Conservation (phyloP, 2,113 vertebrate genomes). For the Forbesichthys papilliferus region DNA sequence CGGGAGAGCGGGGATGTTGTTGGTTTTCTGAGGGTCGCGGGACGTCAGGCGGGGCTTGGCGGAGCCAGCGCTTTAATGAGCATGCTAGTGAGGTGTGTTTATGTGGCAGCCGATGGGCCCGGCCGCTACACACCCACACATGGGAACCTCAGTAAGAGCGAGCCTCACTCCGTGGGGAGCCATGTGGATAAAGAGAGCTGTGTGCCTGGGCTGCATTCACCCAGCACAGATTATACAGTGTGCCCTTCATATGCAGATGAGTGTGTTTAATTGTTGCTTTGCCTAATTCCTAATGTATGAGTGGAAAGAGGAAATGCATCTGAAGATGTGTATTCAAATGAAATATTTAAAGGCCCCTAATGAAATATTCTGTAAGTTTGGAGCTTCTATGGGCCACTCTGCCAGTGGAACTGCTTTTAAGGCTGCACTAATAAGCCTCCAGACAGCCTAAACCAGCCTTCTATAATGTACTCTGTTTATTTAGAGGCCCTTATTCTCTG, state of each 20-base stretch:
- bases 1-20: slow-evolving; percentile 29
- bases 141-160: slow-evolving; percentile 10
- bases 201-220: slow-evolving; percentile 15
- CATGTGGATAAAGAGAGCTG: neutral
- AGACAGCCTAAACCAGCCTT: slow-evolving; percentile 33
- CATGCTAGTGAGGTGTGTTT: slow-evolving; percentile 18
- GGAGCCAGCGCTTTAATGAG: slow-evolving; percentile 38
- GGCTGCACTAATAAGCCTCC: slow-evolving; percentile 20
- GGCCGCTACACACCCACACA: neutral
- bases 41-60: slow-evolving; percentile 30
- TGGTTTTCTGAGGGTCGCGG: slow-evolving; percentile 45
- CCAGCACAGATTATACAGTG: slow-evolving; percentile 24
- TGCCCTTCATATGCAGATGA: slow-evolving; percentile 59
- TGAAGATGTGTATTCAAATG: slow-evolving; percentile 61
- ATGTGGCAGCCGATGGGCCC: slow-evolving; percentile 28
- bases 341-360: slow-evolving; percentile 71
- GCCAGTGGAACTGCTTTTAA: slow-evolving; percentile 57
- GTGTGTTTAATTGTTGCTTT: slow-evolving; percentile 59
- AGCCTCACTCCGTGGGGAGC: slow-evolving; percentile 2
- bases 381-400: slow-evolving; percentile 54
- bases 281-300: slow-evolving; percentile 59
- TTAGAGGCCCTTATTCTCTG: slow-evolving; percentile 47
- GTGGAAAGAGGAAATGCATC: slow-evolving; percentile 51
- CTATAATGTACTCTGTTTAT: slow-evolving; percentile 47
- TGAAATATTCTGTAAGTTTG: slow-evolving; percentile 74